A percentile compares a stretch with the other conserved stretches of the same genome.
phyloP scores from a whole-genome alignment of 2,797 vertebrate species.

The Anas acuta region DNA sequence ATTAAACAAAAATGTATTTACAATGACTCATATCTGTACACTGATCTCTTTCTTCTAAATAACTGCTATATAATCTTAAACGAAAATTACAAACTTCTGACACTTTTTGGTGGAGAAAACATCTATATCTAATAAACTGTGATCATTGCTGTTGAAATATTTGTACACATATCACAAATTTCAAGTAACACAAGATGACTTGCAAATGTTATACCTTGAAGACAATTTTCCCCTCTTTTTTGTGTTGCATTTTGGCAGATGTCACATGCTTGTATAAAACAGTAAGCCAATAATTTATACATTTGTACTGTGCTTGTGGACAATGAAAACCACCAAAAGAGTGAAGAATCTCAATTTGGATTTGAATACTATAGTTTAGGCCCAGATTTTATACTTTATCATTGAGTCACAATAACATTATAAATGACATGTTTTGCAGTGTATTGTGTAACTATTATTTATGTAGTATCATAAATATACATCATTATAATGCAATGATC shows the following conservation, averaged over 20 bases:
- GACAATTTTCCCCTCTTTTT: not conserved
- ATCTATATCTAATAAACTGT: not conserved
- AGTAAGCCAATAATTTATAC: not conserved
- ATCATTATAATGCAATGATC: not conserved
- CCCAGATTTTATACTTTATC: conserved; percentile 39
- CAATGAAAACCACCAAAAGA: conserved; percentile 4
- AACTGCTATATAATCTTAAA: not conserved
- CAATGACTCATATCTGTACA: not conserved
- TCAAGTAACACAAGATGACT: not conserved
- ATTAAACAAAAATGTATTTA: not conserved
- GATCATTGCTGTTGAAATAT: not conserved
- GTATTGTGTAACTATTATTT: conserved; percentile 7
- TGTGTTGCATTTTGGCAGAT: not conserved
- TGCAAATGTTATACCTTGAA: not conserved
- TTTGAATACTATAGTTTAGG: not conserved
- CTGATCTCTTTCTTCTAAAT: not conserved
- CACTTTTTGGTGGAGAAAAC: not conserved
- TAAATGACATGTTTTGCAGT: not conserved
- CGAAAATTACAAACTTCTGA: not conserved
- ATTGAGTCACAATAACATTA: conserved; percentile 2
- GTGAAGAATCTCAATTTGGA: not conserved
- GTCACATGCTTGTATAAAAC: not conserved
- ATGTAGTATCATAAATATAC: conserved; percentile 1
- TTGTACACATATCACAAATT: not conserved
- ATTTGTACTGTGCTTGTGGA: not conserved